Conservation (phyloP, 2,797 vertebrate species). For the Spheniscus humboldti region DNA sequence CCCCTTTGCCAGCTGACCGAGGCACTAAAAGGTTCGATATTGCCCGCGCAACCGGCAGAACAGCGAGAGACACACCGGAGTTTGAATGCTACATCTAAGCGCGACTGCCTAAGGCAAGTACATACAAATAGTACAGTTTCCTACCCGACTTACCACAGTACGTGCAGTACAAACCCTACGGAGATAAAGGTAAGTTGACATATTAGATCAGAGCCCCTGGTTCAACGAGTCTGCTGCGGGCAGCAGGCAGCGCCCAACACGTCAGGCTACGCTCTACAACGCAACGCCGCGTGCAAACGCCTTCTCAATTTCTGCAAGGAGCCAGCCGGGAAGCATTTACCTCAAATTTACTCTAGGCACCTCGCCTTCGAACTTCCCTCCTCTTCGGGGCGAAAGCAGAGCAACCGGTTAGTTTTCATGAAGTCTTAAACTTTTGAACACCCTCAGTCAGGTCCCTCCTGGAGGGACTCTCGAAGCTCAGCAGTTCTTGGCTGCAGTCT, state of each 20-base stretch:
- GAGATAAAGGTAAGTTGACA: rapidly evolving
- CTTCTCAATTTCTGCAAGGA: not conserved
- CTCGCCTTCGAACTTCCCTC: not conserved
- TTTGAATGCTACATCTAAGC: not conserved
- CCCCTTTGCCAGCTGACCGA: not conserved
- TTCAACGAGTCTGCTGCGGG: rapidly evolving
- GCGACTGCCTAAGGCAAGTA: rapidly evolving
- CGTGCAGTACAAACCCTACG: not conserved
- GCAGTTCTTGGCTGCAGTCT: not conserved
- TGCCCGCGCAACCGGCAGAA: not conserved
- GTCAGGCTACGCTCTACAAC: not conserved
- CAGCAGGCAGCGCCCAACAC: not conserved
- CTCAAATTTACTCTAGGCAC: not conserved
- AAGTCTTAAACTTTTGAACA: not conserved
- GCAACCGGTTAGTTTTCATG: rapidly evolving
- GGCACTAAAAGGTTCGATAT: not conserved
- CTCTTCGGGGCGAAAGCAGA: not conserved
- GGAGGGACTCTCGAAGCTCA: not conserved
- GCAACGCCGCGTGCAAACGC: rapidly evolving
- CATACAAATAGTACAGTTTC: rapidly evolving
- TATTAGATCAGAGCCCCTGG: not conserved
- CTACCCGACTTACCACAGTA: not conserved
- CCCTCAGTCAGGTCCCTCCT: not conserved
- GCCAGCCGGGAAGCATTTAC: not conserved
- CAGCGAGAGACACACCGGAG: rapidly evolving